Evolutionary conservation across 2,113 vertebrate species (phyloP).

Genomic region (Sinosuthora webbiana): DNA sequence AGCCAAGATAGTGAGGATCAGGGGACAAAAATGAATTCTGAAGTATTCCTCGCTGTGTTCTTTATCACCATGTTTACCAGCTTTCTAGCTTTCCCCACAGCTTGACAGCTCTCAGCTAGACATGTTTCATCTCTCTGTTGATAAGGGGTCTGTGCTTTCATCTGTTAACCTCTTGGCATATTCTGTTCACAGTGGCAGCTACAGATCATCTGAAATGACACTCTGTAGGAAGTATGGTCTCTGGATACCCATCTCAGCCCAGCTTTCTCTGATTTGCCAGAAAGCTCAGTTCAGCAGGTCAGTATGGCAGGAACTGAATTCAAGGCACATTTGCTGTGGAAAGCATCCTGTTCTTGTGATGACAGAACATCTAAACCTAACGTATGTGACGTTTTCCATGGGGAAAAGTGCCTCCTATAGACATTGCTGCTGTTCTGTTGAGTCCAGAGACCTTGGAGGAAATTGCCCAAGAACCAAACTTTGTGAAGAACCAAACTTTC

Average conservation of each 20-base stretch:
- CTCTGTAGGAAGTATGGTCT: background rate
- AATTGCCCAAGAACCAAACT: conserved; percentile 59
- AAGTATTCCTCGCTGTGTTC: background rate
- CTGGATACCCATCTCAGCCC: background rate
- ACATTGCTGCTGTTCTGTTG: background rate
- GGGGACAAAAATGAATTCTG: background rate
- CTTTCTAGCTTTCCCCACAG: background rate
- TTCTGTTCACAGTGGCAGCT: conserved; percentile 37
- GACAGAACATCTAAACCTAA: background rate
- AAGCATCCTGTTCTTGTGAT: background rate
- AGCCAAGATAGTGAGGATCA: background rate
- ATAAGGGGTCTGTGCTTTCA: background rate
- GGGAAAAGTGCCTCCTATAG: background rate
- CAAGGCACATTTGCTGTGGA: background rate
- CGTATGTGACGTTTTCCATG: background rate
- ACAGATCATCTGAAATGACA: conserved; percentile 32
- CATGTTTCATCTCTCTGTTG: background rate
- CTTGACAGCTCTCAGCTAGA: background rate
- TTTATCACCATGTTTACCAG: background rate
- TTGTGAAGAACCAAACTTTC: background rate
- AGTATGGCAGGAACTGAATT: background rate
- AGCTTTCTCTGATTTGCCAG: background rate
- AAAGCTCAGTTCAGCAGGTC: conserved; percentile 34
- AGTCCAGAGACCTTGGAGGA: conserved; percentile 48
- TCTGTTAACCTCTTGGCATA: background rate